A percentile compares a stretch with the other conserved stretches of the same genome.
These are phyloP conservation scores for Formicarius rufipectus DNA, from an alignment of 2,113 vertebrate species.

Conservation along the genomic window DNA sequence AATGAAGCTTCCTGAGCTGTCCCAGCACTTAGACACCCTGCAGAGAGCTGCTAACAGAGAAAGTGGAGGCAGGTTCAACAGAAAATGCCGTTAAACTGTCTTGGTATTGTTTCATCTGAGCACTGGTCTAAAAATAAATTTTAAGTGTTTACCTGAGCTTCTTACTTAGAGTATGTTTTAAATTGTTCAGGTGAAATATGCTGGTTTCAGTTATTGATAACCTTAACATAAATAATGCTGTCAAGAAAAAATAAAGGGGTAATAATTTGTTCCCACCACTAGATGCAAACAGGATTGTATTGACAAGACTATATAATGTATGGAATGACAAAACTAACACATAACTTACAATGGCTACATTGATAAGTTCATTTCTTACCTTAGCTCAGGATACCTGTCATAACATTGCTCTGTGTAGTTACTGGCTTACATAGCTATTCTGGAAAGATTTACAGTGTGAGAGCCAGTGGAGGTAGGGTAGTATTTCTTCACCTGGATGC, in stretches of 20 bases:
- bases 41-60: constrained; percentile 86
- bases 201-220: not conserved
- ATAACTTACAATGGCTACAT: not conserved
- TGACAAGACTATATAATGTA: not conserved
- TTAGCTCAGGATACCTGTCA: not conserved
- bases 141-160: not conserved
- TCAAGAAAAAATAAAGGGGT: not conserved
- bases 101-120: not conserved
- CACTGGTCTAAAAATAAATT: not conserved
- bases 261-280: not conserved
- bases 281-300: not conserved
- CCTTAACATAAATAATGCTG: not conserved
- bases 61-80: constrained; percentile 76
- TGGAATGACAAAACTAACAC: not conserved
- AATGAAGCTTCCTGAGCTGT: constrained; percentile 86
- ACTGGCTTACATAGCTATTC: not conserved
- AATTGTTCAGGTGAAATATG: not conserved
- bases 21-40: constrained; percentile 84
- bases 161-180: not conserved
- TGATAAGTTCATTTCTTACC: not conserved
- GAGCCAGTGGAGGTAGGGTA: not conserved
- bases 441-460: not conserved
- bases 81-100: not conserved
- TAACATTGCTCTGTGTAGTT: not conserved
- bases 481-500: not conserved